A percentile compares a stretch with the other conserved stretches of the same genome.
These are phyloP conservation scores for Andricus curvator DNA, from an alignment of 2,888 invertebrate species.

Conservation along the genomic window DNA sequence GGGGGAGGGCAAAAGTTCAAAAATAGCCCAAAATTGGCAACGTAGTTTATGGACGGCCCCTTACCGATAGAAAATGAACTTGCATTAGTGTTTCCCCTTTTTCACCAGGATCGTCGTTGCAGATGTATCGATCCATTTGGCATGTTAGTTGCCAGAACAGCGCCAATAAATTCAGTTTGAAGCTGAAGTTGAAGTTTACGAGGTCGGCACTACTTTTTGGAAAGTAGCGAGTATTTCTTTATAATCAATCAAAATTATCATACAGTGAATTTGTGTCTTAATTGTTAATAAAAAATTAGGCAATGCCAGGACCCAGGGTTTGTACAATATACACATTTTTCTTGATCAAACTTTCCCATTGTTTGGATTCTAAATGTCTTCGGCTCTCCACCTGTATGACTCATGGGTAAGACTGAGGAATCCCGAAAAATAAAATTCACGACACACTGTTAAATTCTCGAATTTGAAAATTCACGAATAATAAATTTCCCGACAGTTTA, in stretches of 20 bases:
- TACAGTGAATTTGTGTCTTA: slow-evolving; percentile 9
- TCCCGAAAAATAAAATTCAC: too few species aligned
- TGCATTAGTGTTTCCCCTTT: not conserved
- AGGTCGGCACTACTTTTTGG: not conserved
- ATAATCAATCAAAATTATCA: slow-evolving; percentile 8
- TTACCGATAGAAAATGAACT: slow-evolving; percentile 4
- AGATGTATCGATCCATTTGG: slow-evolving; percentile 27
- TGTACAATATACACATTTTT: not conserved
- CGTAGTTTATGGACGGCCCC: too few species aligned
- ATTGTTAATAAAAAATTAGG: not conserved
- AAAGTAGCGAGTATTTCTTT: not conserved
- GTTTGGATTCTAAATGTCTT: not conserved
- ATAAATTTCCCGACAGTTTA: too few species aligned
- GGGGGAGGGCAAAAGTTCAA: too few species aligned
- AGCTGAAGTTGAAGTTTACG: slow-evolving; percentile 6
- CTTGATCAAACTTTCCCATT: not conserved
- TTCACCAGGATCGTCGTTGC: slow-evolving; percentile 3
- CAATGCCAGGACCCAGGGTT: slow-evolving; percentile 11
- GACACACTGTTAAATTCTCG: too few species aligned
- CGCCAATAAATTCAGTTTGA: slow-evolving; percentile 7
- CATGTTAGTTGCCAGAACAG: not conserved
- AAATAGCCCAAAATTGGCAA: too few species aligned
- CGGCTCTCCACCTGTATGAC: slow-evolving; percentile 4
- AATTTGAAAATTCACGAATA: too few species aligned
- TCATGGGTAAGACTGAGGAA: not conserved